Evolutionary conservation across 2,113 vertebrate species (phyloP), one percentile per base, ranked within the genome.

Genomic region (Epinephelus cyanopodus): DNA sequence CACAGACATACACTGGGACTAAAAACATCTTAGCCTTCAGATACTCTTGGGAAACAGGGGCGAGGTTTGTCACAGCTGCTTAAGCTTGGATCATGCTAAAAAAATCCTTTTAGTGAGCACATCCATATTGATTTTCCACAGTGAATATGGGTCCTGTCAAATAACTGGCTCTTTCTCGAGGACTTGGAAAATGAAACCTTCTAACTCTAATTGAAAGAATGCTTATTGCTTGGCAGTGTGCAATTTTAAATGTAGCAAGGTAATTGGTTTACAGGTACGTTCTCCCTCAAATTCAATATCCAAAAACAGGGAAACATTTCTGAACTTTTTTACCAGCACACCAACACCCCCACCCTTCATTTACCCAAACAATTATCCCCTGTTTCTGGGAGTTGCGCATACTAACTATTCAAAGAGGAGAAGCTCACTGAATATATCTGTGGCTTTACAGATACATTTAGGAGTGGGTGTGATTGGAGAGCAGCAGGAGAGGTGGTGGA

Each of bases 381-480:
- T 17, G 17, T 73, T 88, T 71, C 19, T 4, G 12, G 17, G 27
- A 78, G 48, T 68, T 50, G 0, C 0, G 29, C 12, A 18, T 56
- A 66, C 77, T 72, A 63, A 68, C 52, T 64, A 85, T 77, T 82
- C 42, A 74, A 88, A 75, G 39, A 27, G 66, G 2, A 84, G 69
- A 67, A 18, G 47, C 63, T 64, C 14, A 17, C 25, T 64, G 37
- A 63, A 79, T 56, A 52, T n/a, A 61, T 85, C 47, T 79, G 69
- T 68, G 47, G 58, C 57, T 82, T 79, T 27, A 72, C 56, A 85
- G 74, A 77, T 77, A 64, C 79, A 82, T 83, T 80, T 74, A 64
- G 74, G 73, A 69, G 84, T 82, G 84, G 86, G 74, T 87, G 83
- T 85, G 88, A 89, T 90, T 86, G 45, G 61, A 80, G 72, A 62